phyloP scores from a whole-genome alignment of 2,888 invertebrate genomes.

The Acanthosepion lycidas region DNA sequence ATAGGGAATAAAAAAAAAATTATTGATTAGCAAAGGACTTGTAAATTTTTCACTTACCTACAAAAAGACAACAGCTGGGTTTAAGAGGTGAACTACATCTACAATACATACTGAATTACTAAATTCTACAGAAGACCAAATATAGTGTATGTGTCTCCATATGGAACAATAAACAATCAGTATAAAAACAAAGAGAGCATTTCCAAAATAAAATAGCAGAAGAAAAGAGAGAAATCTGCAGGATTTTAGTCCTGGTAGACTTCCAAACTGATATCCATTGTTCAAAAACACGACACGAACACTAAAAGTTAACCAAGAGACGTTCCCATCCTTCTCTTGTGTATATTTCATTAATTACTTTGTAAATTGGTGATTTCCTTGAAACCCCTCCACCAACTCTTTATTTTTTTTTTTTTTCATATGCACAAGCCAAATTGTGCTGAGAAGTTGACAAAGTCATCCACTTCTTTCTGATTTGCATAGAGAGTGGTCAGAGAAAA shows the following conservation, averaged over 20 bases:
- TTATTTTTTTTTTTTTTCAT: not conserved
- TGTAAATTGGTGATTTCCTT: slow-evolving; percentile 3
- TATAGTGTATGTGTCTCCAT: not conserved
- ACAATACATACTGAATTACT: not conserved
- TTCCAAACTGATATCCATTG: not conserved
- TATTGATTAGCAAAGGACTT: not conserved
- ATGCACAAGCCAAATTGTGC: not conserved
- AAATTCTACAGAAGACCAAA: no score
- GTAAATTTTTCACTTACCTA: not conserved
- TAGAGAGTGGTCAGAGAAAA: not conserved
- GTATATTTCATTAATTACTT: not conserved
- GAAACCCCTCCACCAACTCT: not conserved
- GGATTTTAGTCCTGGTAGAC: not conserved
- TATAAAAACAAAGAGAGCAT: not conserved
- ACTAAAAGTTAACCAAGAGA: not conserved
- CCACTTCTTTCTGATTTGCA: not conserved
- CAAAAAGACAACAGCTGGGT: slow-evolving; percentile 15
- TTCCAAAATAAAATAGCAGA: not conserved
- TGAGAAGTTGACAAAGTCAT: not conserved
- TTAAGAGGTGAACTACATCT: not conserved
- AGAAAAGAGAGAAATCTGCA: not conserved
- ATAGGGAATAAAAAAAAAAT: not conserved
- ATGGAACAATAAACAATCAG: not conserved
- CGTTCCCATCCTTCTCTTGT: not conserved
- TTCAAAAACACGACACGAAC: not conserved